Percentiles rank a stretch among this genome's conserved stretches.
Evolutionary conservation across 2,797 vertebrate species (phyloP).

Genomic region (Karalla daura): DNA sequence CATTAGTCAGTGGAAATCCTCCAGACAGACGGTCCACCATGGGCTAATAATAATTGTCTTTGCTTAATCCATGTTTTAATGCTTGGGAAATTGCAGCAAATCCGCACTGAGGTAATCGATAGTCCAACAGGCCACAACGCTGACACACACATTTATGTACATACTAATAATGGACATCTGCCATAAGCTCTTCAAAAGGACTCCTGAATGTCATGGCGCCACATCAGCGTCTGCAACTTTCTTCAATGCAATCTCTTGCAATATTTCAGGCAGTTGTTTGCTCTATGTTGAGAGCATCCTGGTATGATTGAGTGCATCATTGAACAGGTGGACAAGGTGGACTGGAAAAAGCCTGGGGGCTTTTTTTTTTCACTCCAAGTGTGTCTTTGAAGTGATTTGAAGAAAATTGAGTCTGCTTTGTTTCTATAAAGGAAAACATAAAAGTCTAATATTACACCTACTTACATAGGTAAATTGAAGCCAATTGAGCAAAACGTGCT

Average conservation of each 20-base stretch:
- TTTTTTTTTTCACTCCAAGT: slow-evolving; percentile 10
- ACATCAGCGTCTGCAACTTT: too few species aligned
- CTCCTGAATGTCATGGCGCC: too few species aligned
- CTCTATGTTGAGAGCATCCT: slow-evolving; percentile 22
- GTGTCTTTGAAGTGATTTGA: slow-evolving; percentile 39
- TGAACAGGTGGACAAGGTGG: slow-evolving; percentile 32
- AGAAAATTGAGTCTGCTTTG: slow-evolving; percentile 18
- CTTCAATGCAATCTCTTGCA: too few species aligned
- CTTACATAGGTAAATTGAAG: slow-evolving; percentile 30
- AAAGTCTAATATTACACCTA: slow-evolving; percentile 23
- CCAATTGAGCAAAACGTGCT: slow-evolving; percentile 33
- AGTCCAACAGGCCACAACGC: neutral
- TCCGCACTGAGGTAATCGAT: neutral
- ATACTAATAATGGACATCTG: neutral
- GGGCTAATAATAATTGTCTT: slow-evolving; percentile 10
- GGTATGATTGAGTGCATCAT: slow-evolving; percentile 31
- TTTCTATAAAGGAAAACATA: slow-evolving; percentile 13
- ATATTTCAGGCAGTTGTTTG: slow-evolving; percentile 33
- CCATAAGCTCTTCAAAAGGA: neutral
- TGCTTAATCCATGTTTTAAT: slow-evolving; percentile 12
- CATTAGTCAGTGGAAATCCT: too few species aligned
- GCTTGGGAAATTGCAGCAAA: neutral
- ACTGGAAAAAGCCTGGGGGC: slow-evolving; percentile 8
- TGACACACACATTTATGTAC: neutral
- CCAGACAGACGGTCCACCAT: slow-evolving; percentile 2